Evolutionary conservation across 2,113 vertebrate species (phyloP).

Genomic region (Illadopsis cleaveri): DNA sequence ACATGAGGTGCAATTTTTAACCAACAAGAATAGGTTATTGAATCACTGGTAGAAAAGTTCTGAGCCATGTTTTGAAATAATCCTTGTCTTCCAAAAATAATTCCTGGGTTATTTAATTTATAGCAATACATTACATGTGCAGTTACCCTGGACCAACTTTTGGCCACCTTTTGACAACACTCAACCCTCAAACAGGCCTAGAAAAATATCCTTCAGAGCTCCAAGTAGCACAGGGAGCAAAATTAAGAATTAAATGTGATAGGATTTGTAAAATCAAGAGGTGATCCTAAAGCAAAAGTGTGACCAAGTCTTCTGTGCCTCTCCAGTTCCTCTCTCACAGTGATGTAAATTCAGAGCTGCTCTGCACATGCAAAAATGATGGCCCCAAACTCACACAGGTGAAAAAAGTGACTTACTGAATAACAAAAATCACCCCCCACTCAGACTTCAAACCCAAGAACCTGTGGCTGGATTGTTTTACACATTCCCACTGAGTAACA

Average conservation of each 20-base stretch:
- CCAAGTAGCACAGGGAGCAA: neutral
- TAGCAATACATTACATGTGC: neutral
- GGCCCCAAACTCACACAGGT: neutral
- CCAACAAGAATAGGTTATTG: neutral
- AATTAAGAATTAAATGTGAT: neutral
- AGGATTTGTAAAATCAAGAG: neutral
- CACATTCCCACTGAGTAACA: neutral
- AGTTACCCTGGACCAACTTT: neutral
- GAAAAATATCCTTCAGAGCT: neutral
- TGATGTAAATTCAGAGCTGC: neutral
- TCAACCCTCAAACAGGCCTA: neutral
- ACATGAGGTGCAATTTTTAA: neutral
- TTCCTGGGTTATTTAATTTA: neutral
- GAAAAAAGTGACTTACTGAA: neutral
- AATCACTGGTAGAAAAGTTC: constrained; percentile 9
- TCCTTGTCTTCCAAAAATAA: constrained; percentile 30
- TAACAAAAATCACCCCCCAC: neutral
- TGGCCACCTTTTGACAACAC: neutral
- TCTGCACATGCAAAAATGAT: neutral
- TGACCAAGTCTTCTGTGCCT: neutral
- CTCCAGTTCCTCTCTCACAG: neutral
- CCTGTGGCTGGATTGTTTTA: neutral
- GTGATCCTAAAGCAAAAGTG: neutral
- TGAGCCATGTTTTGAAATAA: constrained; percentile 17
- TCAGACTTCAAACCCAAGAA: neutral